These are phyloP conservation scores for Aptenodytes patagonicus DNA, from an alignment of 2,113 vertebrate genomes.

Conservation along the genomic window DNA sequence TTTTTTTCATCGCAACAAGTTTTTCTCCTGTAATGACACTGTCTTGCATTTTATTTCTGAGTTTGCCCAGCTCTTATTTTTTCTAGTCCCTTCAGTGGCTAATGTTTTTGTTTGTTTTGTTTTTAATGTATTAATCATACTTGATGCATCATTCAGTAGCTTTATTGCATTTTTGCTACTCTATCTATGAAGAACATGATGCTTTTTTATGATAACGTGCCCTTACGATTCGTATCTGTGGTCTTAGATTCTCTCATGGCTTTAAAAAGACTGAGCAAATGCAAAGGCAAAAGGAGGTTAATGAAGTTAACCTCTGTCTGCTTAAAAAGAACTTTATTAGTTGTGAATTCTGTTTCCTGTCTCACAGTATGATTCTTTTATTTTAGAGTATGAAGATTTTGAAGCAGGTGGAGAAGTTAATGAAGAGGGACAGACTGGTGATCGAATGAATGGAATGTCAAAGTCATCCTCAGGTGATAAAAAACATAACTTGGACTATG, in stretches of 20 bases:
- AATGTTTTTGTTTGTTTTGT: neutral
- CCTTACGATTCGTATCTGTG: neutral
- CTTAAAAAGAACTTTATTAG: neutral
- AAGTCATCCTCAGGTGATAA: slow-evolving; percentile 61
- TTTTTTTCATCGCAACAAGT: neutral
- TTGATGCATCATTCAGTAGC: neutral
- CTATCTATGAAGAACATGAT: neutral
- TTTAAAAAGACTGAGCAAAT: slow-evolving; percentile 4
- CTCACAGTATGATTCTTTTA: slow-evolving; percentile 23
- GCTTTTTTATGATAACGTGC: neutral
- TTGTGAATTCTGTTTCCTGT: slow-evolving; percentile 30
- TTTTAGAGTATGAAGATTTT: slow-evolving; percentile 91
- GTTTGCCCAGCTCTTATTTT: neutral
- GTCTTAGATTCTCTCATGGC: slow-evolving; percentile 11
- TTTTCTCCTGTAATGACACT: neutral
- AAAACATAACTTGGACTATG: slow-evolving; percentile 27
- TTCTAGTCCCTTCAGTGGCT: neutral
- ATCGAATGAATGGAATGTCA: slow-evolving; percentile 61
- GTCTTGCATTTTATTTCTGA: neutral
- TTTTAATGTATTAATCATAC: neutral
- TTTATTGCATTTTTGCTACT: neutral
- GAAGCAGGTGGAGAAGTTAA: slow-evolving; percentile 81
- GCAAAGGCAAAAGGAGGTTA: neutral
- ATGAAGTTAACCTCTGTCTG: slow-evolving; percentile 1
- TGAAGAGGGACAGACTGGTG: slow-evolving; percentile 53